Evolutionary conservation across 1,140 invertebrate genomes (phyloP).

Genomic region (Pemphigus obesinymphae): DNA sequence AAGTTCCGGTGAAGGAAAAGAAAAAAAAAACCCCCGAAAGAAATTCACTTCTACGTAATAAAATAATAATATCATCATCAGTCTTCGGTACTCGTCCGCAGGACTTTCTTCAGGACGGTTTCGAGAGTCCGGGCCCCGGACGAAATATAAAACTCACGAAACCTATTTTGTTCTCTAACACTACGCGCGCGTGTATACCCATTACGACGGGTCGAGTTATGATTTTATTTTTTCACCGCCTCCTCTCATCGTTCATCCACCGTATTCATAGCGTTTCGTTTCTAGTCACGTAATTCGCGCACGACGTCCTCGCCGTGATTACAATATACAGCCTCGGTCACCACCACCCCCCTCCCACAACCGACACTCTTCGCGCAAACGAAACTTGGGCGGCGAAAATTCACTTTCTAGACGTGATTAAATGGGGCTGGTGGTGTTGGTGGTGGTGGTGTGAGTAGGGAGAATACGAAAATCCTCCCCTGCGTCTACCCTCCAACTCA

Average conservation of each 20-base stretch:
- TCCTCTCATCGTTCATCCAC: too few species aligned
- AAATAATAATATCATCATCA: neutral
- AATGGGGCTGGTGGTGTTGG: neutral
- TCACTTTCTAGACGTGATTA: neutral
- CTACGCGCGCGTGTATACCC: too few species aligned
- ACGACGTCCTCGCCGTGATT: constrained; percentile 6
- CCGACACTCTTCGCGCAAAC: too few species aligned
- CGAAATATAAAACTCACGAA: neutral
- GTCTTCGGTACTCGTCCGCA: too few species aligned
- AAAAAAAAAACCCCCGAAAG: too few species aligned
- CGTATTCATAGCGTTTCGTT: constrained; percentile 11
- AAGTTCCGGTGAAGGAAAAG: neutral
- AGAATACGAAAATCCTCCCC: neutral
- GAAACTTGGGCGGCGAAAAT: too few species aligned
- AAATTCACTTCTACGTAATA: neutral
- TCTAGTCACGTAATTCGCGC: constrained; percentile 10
- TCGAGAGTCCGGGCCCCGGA: neutral
- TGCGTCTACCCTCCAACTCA: too few species aligned
- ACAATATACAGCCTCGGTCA: neutral
- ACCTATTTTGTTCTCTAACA: constrained; percentile 7
- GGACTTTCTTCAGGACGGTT: neutral
- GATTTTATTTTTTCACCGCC: neutral
- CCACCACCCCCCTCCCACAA: neutral
- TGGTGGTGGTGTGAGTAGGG: too few species aligned
- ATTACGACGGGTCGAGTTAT: constrained; percentile 1